Conservation (phyloP, 30 jellyfish, hydroid and myxozoan genomes). For the Cassiopea xamachana region DNA sequence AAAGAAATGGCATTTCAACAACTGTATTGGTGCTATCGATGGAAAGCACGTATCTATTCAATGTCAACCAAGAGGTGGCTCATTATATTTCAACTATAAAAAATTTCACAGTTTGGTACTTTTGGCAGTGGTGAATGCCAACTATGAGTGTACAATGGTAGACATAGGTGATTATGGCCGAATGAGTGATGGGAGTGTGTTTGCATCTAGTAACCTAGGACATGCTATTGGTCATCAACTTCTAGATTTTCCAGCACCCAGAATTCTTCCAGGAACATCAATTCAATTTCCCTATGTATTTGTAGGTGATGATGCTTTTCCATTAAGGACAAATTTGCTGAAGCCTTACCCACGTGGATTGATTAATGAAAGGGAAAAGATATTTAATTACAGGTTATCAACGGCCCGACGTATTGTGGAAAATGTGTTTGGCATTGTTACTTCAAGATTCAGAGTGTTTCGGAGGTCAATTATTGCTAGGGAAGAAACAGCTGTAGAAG, state of each 20-base stretch:
- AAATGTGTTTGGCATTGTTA: slow-evolving; percentile 69
- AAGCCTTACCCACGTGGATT: slow-evolving; percentile 66
- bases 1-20: slow-evolving; percentile 70
- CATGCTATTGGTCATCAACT: slow-evolving; percentile 31
- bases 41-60: slow-evolving; percentile 78
- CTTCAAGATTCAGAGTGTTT: slow-evolving; percentile 66
- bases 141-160: slow-evolving; percentile 52
- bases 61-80: slow-evolving; percentile 73
- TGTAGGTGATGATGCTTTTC: slow-evolving; percentile 76
- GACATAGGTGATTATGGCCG: slow-evolving; percentile 74
- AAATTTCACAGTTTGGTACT: slow-evolving; percentile 74
- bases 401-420: slow-evolving; percentile 74
- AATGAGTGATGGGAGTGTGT: slow-evolving; percentile 77
- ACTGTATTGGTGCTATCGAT: slow-evolving; percentile 76
- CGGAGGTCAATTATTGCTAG: slow-evolving; percentile 67
- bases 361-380: slow-evolving; percentile 9
- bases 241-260: slow-evolving; percentile 50
- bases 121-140: slow-evolving; percentile 66
- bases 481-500: slow-evolving; percentile 34
- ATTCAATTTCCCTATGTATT: slow-evolving; percentile 56
- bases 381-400: slow-evolving; percentile 59
- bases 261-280: slow-evolving; percentile 18
- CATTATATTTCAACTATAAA: too few species aligned
- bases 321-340: slow-evolving; percentile 51
- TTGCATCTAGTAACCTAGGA: slow-evolving; percentile 43